Conservation (phyloP, 2,113 vertebrate genomes). For the Scophthalmus maximus region DNA sequence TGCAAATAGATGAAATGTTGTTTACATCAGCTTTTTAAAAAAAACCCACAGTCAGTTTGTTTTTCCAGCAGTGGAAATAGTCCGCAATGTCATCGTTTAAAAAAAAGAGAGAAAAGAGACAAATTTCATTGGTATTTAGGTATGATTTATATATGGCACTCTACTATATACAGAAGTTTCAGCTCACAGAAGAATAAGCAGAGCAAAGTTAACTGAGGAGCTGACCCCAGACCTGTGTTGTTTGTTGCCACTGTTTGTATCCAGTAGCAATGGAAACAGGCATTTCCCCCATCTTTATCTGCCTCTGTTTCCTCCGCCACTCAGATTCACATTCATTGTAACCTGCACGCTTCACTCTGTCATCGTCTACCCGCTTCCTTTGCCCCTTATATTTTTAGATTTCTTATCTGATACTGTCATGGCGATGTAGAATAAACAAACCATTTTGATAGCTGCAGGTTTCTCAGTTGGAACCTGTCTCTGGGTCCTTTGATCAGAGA, state of each 20-base stretch:
- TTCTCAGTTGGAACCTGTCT: constrained; percentile 61
- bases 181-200: constrained; percentile 9
- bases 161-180: not conserved
- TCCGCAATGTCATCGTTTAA: not conserved
- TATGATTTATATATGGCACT: not conserved
- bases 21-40: constrained; percentile 62
- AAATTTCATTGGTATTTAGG: not conserved
- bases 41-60: constrained; percentile 32
- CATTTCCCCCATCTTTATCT: constrained; percentile 67
- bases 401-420: constrained; percentile 80
- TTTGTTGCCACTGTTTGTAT: constrained; percentile 64
- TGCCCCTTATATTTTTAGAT: constrained; percentile 74
- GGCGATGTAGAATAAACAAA: constrained; percentile 78
- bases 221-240: constrained; percentile 36
- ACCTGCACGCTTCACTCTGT: constrained; percentile 69
- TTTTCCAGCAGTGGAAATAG: constrained; percentile 42
- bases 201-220: constrained; percentile 6
- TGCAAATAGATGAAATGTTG: constrained; percentile 65
- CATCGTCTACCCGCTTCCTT: constrained; percentile 59
- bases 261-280: constrained; percentile 70
- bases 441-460: constrained; percentile 53
- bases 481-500: constrained; percentile 73
- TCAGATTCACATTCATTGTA: constrained; percentile 65
- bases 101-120: not conserved
- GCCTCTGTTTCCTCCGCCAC: constrained; percentile 52